Evolutionary conservation across 1,140 invertebrate genomes (phyloP).

Genomic region (Cydia strobilella): DNA sequence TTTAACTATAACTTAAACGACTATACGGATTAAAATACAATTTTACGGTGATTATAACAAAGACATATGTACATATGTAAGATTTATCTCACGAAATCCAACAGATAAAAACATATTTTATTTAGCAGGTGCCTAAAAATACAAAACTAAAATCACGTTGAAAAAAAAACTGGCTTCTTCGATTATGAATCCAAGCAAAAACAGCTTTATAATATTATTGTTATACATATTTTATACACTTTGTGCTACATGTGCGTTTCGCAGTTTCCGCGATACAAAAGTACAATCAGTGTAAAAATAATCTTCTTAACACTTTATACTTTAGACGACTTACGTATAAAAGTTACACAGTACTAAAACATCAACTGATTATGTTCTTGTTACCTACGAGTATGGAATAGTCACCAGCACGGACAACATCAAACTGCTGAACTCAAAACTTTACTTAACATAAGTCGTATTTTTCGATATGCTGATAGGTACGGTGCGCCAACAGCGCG

Average conservation of each 20-base stretch:
- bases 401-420: constrained; percentile 60
- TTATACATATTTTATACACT: constrained; percentile 33
- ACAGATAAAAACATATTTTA: neutral
- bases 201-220: constrained; percentile 9
- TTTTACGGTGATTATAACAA: neutral
- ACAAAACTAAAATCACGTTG: neutral
- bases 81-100: neutral
- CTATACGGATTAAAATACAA: constrained; percentile 19
- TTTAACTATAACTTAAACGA: constrained; percentile 20
- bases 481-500: neutral
- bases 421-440: constrained; percentile 59
- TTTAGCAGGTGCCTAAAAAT: neutral
- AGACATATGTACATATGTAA: neutral
- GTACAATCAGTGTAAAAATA: constrained; percentile 63
- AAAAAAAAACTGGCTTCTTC: neutral
- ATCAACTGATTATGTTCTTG: constrained; percentile 53
- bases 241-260: constrained; percentile 67
- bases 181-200: neutral
- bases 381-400: constrained; percentile 37
- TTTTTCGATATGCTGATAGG: constrained; percentile 58
- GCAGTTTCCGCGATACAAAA: constrained; percentile 45
- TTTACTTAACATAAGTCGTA: constrained; percentile 53
- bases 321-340: constrained; percentile 66
- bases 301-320: constrained; percentile 49
- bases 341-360: constrained; percentile 55